Evolutionary conservation across 2,113 vertebrate species (phyloP).

Genomic region (Scatophagus argus): DNA sequence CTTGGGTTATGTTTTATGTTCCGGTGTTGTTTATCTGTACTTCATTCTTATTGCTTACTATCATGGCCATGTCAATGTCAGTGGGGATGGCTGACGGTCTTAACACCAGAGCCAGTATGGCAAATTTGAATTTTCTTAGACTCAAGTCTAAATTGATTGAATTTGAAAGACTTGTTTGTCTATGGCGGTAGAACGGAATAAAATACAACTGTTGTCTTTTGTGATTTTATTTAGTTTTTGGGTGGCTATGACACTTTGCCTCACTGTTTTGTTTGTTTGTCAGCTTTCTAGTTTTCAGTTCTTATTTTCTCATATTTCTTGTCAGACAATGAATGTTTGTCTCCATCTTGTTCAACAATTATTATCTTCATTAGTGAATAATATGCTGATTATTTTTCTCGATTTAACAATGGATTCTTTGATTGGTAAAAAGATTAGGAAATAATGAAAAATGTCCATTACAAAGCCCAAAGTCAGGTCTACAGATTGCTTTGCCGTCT

Average conservation of each 20-base stretch:
- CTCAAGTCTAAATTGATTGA: not conserved
- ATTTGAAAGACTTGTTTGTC: not conserved
- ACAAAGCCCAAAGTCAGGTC: not conserved
- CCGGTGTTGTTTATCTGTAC: not conserved
- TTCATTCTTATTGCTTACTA: not conserved
- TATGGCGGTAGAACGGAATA: not conserved
- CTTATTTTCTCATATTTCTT: not conserved
- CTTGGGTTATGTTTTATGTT: not conserved
- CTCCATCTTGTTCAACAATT: not conserved
- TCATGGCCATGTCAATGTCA: not conserved
- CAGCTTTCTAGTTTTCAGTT: not conserved
- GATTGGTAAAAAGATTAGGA: not conserved
- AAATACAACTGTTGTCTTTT: not conserved
- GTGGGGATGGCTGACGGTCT: not conserved
- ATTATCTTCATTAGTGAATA: not conserved
- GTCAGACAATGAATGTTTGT: not conserved
- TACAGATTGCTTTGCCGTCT: not conserved
- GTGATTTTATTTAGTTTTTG: not conserved
- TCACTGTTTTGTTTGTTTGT: not conserved
- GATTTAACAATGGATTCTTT: not conserved
- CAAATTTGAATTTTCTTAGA: not conserved
- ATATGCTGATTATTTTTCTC: not conserved
- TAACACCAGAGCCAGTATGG: not conserved
- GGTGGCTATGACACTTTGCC: too few relatives aligned
- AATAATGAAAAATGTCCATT: not conserved